Evolutionary conservation across 2,888 invertebrate genomes (phyloP), one percentile per base, ranked within the genome.

Genomic region (Euproctis similis): DNA sequence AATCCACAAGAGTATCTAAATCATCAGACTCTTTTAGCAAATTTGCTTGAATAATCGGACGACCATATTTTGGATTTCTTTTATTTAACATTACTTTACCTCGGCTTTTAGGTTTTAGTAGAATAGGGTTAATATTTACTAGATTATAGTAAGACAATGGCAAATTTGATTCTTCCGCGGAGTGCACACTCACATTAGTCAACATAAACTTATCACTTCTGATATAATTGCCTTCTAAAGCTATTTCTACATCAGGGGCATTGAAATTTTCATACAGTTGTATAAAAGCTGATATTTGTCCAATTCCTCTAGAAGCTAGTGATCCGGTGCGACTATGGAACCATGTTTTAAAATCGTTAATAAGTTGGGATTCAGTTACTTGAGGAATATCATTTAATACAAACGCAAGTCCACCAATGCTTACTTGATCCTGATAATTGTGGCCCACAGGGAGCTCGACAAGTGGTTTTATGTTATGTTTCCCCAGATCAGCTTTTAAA

Each of bases 181-280:
- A 54, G 13, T 69, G 68, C 0, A 84, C 76, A 51, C 70, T 80
- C 4, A 84, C 55, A 29, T 84, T 84, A 16, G 74, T 81, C 1
- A 84, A 53, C 68, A 82, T 69, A 40, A 82, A 84, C 40, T 84
- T 84, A 44, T 84, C 84, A 40, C 75, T 84, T 59, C 84, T 64
- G 16, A 84, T 56, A 42, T 64, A 81, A 41, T 84, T 84, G 24
- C 84, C 84, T 61, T 76, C 74, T 36, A 82, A 65, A 26, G 70
- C 53, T 11, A 81, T 39, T 48, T 85, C 84, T 13, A 84, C 60
- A 39, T 85, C 81, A 2, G 85, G 84, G 2, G 77, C 81, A 32
- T 71, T 77, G 28, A 66, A 64, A 35, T 71, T 70, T 53, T 82
- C 80, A 35, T 78, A 80, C 8, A 82, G 40, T 46, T 85, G 82